Evolutionary conservation across 2,113 vertebrate genomes (phyloP).

Genomic region (human (Homo sapiens)): DNA sequence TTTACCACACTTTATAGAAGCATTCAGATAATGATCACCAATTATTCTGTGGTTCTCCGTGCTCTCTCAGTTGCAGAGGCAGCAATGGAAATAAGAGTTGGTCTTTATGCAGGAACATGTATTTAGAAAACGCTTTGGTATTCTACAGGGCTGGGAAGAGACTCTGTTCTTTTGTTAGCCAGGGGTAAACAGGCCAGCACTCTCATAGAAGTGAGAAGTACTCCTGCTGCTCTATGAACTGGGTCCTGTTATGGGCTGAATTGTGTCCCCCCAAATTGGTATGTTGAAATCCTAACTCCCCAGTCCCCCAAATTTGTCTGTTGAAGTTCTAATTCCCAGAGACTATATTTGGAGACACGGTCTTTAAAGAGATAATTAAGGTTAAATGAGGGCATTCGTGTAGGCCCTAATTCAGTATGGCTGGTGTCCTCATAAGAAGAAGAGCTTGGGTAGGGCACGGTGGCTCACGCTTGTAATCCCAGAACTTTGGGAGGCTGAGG

Average conservation of each 20-base stretch:
- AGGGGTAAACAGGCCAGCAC: neutral
- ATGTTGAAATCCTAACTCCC: neutral
- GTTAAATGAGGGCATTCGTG: neutral
- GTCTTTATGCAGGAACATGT: neutral
- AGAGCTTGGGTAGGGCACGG: accelerated
- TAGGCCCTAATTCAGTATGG: neutral
- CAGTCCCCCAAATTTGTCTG: neutral
- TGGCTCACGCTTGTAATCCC: no score
- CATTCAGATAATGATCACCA: neutral
- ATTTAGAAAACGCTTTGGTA: neutral
- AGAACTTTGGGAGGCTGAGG: no score
- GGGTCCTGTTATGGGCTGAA: neutral
- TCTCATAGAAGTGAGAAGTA: neutral
- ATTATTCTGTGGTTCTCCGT: neutral
- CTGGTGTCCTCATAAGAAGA: neutral
- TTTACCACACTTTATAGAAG: slow-evolving; percentile 27
- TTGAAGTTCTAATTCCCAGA: neutral
- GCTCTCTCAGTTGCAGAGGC: neutral
- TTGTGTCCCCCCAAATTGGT: neutral
- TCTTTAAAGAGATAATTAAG: neutral
- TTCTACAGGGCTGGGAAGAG: neutral
- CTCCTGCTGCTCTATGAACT: neutral
- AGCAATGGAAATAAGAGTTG: slow-evolving; percentile 15
- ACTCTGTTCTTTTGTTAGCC: neutral
- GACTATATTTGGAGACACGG: neutral